phyloP scores from a whole-genome alignment of 1,140 invertebrate species.

The Drosophila saltans region DNA sequence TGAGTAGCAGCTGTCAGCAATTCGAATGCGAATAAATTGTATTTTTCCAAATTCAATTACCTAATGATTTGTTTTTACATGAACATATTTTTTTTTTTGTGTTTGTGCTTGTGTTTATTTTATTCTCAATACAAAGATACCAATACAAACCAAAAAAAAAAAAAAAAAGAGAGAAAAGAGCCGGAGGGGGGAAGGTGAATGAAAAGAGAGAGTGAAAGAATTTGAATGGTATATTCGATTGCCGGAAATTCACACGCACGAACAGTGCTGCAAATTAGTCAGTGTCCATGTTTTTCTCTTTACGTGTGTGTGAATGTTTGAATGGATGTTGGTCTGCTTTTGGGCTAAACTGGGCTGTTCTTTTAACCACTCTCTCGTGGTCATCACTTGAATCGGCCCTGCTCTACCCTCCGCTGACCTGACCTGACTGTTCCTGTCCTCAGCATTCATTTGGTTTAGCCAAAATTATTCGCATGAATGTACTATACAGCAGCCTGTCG shows the following conservation, averaged over 20 bases:
- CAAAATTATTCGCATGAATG: slow-evolving; percentile 41
- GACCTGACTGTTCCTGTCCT: background rate
- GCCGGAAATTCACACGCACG: slow-evolving; percentile 59
- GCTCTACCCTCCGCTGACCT: too few species aligned
- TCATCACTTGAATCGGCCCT: slow-evolving; percentile 14
- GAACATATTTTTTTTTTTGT: slow-evolving; percentile 35
- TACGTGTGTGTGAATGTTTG: background rate
- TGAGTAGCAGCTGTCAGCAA: slow-evolving; percentile 67
- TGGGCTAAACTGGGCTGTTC: slow-evolving; percentile 6
- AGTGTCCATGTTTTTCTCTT: slow-evolving; percentile 25
- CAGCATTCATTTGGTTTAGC: slow-evolving; percentile 54
- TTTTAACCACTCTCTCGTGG: slow-evolving; percentile 20
- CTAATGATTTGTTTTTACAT: slow-evolving; percentile 78
- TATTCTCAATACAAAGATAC: slow-evolving; percentile 4
- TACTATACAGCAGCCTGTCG: slow-evolving; percentile 29
- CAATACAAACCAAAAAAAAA: slow-evolving; percentile 3
- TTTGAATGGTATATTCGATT: slow-evolving; percentile 35
- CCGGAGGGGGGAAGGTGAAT: background rate
- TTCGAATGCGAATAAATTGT: slow-evolving; percentile 70
- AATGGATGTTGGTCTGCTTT: background rate
- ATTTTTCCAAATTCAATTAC: slow-evolving; percentile 75
- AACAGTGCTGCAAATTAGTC: slow-evolving; percentile 74
- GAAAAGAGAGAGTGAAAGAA: too few species aligned
- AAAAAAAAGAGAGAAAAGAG: background rate
- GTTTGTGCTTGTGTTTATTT: slow-evolving; percentile 29